Base-by-base conservation (phyloP, 2,113 vertebrate species). In the Hippopotamus amphibius region DNA sequence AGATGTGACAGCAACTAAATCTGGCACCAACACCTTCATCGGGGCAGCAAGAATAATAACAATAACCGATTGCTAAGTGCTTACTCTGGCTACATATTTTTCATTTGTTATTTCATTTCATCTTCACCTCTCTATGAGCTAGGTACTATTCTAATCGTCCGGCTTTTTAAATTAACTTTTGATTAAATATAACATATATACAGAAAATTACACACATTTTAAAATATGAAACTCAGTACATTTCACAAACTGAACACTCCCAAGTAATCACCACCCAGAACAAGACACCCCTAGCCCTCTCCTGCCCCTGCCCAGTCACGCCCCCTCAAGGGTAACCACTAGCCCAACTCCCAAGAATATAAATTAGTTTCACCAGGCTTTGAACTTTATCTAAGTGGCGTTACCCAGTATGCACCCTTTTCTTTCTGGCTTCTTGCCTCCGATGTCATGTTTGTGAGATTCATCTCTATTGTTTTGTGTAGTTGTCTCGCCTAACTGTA, bases 161-260 rank as follows among this genome's bases (percentile, higher is more conserved):
- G 50, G n/a, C 77, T 85, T 93, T 74, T 63, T n/a, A 17, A 43
- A 82, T 74, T 14, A 61, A 77, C 55, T 3, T 77, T 76, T 91
- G 72, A 72, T 82, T 79, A 9, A 88, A 65, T 65, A 5, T 48
- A 94, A 76, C 10, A 43, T 10, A 46, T 8, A 63, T 24, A 59
- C 7, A 69, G 87, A 87, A 90, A 87, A 69, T 41, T 24, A 30
- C 12, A 81, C 43, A 26, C 6, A 59, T 21, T 95, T 55, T 26
- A 65, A 90, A 88, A 61, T 28, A 24, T 15, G 63, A 26, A 41
- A 85, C 50, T 76, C 61, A 21, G 22, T 59, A 61, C 83, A 33
- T 76, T 90, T n/a, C 50, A 76, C 74, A 84, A 41, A 59, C 16
- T 30, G 55, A 79, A 69, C 24, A 22, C 30, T 53, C 57, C 13